Evolutionary conservation across 2,113 vertebrate species (phyloP), one percentile per base, ranked within the genome.

Genomic region (Boleophthalmus pectinirostris): DNA sequence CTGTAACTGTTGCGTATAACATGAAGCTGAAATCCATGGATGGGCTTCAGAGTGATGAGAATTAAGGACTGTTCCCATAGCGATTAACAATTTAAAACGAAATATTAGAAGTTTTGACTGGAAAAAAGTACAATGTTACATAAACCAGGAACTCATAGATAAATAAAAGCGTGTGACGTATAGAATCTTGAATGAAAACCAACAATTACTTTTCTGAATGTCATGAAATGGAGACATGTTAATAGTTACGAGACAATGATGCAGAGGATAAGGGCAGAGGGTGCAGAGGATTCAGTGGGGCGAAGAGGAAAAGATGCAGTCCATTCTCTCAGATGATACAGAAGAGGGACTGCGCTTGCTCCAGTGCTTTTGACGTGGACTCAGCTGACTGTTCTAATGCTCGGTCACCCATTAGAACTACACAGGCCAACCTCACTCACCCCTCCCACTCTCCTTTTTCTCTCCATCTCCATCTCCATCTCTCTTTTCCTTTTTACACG

Each of bases 351-450:
- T 64, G 61, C 29, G 61, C 16, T 21, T 3, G 61, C 61, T 64
- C 61, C 33, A 43, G 18, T 20, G 4, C 61, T 43, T 64, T 64
- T 64, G 61, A 64, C 61, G 61, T 64, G 61, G 61, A 43, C 61
- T 64, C 61, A 64, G 61, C 61, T 64, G 61, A 64, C 61, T 64
- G 61, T 38, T 38, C 61, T n/a, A 35, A 64, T 64, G 61, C 61
- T 64, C 61, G 38, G 61, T 64, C 61, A 64, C 61, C 61, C 61
- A 64, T 64, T 64, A 64, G 61, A 38, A 35, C 18, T 43, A 43
- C 61, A 64, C 61, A 43, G 61, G 29, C 61, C 61, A 64, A 33
- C n/a, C 61, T 64, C 25, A 9, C 58, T 64, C 25, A 9, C 58
- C 58, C 23, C 58, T 61, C 56, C 3, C 23, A 24, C 38, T 43